Base-by-base conservation (phyloP, 2,113 vertebrate species). In the Holacanthus passer region DNA sequence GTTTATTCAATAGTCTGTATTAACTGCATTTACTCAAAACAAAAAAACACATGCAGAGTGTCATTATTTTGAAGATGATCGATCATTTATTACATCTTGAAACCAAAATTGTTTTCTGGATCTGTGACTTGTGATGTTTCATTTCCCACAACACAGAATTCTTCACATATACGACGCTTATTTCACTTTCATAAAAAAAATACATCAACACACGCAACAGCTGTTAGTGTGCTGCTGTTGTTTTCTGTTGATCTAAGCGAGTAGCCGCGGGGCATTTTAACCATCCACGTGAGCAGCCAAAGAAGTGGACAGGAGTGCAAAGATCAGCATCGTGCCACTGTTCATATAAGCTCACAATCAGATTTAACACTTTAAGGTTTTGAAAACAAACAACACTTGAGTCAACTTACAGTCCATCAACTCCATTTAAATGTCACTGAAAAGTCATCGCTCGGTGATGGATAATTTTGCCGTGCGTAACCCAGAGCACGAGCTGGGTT, bases 321-420 rank as follows among this genome's bases (percentile, higher is more conserved):
- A 77, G 67, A 60, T 64, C 69, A 75, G 59, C 52, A n/a, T 68
- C 5, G 31, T 56, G 72, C 16, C 5, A 13, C 48, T 64, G 47
- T 7, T 62, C 9, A 55, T 35, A 7, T 52, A 32, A 59, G 31
- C 37, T 27, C 19, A 20, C 29, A 17, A 47, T 82, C 64, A 68
- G 14, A 65, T 37, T 68, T 67, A 53, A 81, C 73, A 74, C 85
- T 43, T 48, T 31, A 59, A 50, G 1, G 52, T 50, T 62, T 7
- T 67, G 55, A 64, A n/a, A n/a, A 50, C 47, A 84, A 88, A 47
- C 74, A 87, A 81, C 52, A 60, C 73, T 73, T 88, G 71, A 86
- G 84, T 77, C 81, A 73, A 72, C 4, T 60, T 59, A 45, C 77
- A 63, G 47, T n/a, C 55, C 65, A 65, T 60, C 39, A 63, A 64